Base-by-base conservation (phyloP, 2,888 invertebrate species). In the Pseudococcus jackbeardsleyi region DNA sequence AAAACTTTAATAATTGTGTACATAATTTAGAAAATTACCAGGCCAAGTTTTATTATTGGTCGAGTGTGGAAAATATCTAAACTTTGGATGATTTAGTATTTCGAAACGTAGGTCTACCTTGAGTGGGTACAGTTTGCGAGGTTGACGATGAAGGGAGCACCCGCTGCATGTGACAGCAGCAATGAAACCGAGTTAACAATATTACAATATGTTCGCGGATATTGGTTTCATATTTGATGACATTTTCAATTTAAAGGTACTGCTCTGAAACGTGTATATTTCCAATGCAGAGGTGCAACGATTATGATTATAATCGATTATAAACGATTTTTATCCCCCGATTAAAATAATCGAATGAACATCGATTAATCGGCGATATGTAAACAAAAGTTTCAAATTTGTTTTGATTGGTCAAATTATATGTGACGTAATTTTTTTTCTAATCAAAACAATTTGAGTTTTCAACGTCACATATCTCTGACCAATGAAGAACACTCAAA, bases 191-290 rank as follows among this genome's bases (percentile, higher is more conserved):
- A 72, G 68, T 72, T 79, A 79, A 79, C 42, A 79, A 79, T 79
- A 79, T 79, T 79, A 79, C n/a, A 42, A 42, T 79, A 42, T 26
- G 79, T 79, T 79, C 42, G 79, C 79, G 79, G 39, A 79, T 79
- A 79, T 79, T 79, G 79, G 39, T 79, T 79, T 79, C 79, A 42
- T 46, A 79, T 79, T 79, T 42, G 79, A 72, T 79, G 79, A 79
- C 79, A 79, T 79, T 79, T 79, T 79, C 79, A 79, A 79, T 79
- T 79, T 79, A 42, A 79, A 79, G 42, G 42, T 79, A 59, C 46
- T 33, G 26, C 26, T 33, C 26, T 33, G 26, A 33, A 33, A 46
- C 46, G 17, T 33, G 54, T 54, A 54, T 17, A 54, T 54, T 15
- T 54, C 5, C 54, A 50, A 3, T 12, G 15, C 15, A 50, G 11